phyloP scores from a whole-genome alignment of 1,140 invertebrate species.

The Orius laevigatus region DNA sequence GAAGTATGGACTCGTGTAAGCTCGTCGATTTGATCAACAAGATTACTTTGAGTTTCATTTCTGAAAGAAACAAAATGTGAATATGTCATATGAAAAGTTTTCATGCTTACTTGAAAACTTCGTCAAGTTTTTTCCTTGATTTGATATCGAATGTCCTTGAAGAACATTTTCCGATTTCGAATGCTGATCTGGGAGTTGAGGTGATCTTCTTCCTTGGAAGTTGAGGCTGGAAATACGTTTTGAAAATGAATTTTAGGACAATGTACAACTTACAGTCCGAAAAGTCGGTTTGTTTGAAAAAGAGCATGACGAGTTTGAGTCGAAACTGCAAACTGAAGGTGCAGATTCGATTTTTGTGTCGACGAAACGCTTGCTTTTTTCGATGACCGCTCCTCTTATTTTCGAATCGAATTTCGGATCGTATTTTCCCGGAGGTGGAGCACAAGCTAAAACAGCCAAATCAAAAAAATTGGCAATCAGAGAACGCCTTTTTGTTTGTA shows the following conservation, averaged over 20 bases:
- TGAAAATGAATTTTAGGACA: background rate
- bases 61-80: conserved; percentile 10
- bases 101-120: conserved; percentile 7
- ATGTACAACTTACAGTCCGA: conserved; percentile 14
- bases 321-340: conserved; percentile 11
- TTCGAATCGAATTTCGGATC: conserved; percentile 21
- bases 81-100: background rate
- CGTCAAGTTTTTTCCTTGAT: conserved; percentile 12
- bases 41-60: conserved; percentile 9
- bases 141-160: conserved; percentile 1
- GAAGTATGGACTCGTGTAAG: conserved; percentile 8
- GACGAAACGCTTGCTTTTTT: conserved; percentile 17
- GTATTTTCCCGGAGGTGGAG: conserved; percentile 22
- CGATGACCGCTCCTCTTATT: conserved; percentile 19
- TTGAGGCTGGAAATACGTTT: conserved; percentile 14
- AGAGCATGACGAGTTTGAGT: conserved; percentile 10
- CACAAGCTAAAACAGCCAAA: conserved; percentile 21
- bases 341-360: conserved; percentile 11
- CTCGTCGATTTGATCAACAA: conserved; percentile 13
- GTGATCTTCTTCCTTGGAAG: conserved; percentile 13
- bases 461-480: too few species aligned
- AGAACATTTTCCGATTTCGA: background rate
- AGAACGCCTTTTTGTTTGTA: too few species aligned
- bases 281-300: conserved; percentile 13
- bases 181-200: conserved; percentile 12